A percentile compares a stretch with the other conserved stretches of the same genome.
These are phyloP conservation scores for Digitonthophagus gazella DNA, from an alignment of 2,888 invertebrate species.

Conservation along the genomic window DNA sequence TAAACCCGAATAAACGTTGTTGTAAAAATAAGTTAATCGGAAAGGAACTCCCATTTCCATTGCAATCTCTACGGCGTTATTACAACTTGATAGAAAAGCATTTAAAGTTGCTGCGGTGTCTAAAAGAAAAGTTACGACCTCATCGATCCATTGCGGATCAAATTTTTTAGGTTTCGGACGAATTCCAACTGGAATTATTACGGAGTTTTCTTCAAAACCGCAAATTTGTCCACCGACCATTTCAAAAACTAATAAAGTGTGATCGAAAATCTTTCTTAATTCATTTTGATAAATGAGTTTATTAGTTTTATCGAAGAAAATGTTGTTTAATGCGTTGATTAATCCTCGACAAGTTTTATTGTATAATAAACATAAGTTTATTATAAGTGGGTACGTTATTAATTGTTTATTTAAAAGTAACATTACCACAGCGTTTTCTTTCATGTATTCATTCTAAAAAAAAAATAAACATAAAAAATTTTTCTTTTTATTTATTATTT, in stretches of 20 bases:
- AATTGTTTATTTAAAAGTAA: slow-evolving; percentile 42
- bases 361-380: slow-evolving; percentile 42
- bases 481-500: neutral
- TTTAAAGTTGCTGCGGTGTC: slow-evolving; percentile 40
- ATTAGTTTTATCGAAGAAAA: slow-evolving; percentile 41
- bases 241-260: slow-evolving; percentile 43
- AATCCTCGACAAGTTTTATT: slow-evolving; percentile 39
- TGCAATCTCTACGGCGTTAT: slow-evolving; percentile 39
- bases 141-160: slow-evolving; percentile 45
- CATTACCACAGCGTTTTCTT: slow-evolving; percentile 38
- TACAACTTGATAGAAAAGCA: slow-evolving; percentile 41
- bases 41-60: slow-evolving; percentile 47
- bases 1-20: slow-evolving; percentile 68
- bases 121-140: slow-evolving; percentile 42
- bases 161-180: slow-evolving; percentile 41
- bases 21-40: slow-evolving; percentile 66
- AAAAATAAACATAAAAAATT: slow-evolving; percentile 11
- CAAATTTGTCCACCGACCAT: slow-evolving; percentile 44
- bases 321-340: slow-evolving; percentile 38
- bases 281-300: slow-evolving; percentile 41
- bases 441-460: slow-evolving; percentile 46
- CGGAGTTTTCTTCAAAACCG: slow-evolving; percentile 41
- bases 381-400: slow-evolving; percentile 43
- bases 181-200: slow-evolving; percentile 41
- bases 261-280: slow-evolving; percentile 41